Percentiles rank a stretch among this genome's conserved stretches.
Evolutionary conservation across 2,113 vertebrate genomes (phyloP).

Genomic region (Neotoma lepida): DNA sequence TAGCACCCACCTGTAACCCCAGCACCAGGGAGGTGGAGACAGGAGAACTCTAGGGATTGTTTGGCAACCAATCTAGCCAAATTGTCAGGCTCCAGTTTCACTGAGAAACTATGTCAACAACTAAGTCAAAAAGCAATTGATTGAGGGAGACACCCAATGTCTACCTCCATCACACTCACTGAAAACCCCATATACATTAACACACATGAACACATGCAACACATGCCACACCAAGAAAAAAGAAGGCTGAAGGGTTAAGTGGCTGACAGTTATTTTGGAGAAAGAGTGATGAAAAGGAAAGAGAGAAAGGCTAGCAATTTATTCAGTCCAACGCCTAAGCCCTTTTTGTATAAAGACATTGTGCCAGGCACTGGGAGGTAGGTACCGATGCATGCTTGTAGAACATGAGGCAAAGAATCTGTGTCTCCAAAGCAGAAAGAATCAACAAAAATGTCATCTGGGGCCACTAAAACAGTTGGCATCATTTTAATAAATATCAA

Average conservation of each 20-base stretch:
- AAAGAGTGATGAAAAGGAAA: constrained; percentile 43
- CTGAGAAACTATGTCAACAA: not conserved
- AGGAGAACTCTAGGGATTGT: too few relatives aligned
- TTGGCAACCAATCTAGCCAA: not conserved
- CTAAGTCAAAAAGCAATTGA: not conserved
- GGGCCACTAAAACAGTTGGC: not conserved
- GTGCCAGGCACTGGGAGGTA: not conserved
- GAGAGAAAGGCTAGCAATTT: not conserved
- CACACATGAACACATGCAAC: not conserved
- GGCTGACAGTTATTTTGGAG: not conserved
- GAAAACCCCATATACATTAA: not conserved
- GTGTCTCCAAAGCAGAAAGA: constrained; percentile 25
- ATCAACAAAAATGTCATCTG: constrained; percentile 39
- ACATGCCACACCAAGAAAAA: not conserved
- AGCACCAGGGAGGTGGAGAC: not conserved
- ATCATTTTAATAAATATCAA: constrained; percentile 50
- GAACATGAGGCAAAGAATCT: constrained; percentile 37
- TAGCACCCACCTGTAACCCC: not conserved
- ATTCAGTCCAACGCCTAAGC: not conserved
- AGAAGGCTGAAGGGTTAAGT: not conserved
- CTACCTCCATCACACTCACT: not conserved
- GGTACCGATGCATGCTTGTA: not conserved
- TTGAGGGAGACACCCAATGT: not conserved
- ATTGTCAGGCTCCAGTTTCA: not conserved
- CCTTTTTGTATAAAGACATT: not conserved